Evolutionary conservation across 2,113 vertebrate genomes (phyloP).

Genomic region (Saguinus imperator): DNA sequence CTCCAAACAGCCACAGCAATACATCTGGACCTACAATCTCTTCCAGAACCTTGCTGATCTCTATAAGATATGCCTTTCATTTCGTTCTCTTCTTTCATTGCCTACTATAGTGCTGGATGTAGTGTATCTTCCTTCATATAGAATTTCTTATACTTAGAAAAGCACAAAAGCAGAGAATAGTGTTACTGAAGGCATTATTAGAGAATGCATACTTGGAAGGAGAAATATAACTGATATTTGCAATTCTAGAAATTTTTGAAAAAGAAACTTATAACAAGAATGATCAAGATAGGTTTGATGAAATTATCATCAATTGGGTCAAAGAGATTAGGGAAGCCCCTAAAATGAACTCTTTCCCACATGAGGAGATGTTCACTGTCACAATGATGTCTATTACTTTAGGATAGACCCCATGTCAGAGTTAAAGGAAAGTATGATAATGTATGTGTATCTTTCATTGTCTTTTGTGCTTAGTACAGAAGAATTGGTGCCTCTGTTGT

Average conservation of each 20-base stretch:
- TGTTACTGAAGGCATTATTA: background rate
- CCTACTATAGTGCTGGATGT: background rate
- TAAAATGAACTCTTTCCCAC: background rate
- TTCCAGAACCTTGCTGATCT: background rate
- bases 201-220: background rate
- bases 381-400: no score
- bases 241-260: background rate
- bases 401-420: fast-evolving
- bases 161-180: background rate
- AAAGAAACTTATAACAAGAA: background rate
- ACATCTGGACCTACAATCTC: fast-evolving
- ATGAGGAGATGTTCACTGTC: fast-evolving
- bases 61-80: background rate
- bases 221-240: background rate
- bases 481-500: fast-evolving
- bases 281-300: background rate
- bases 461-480: background rate
- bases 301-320: background rate
- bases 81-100: background rate
- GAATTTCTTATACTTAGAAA: background rate
- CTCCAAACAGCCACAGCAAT: background rate
- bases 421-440: no score
- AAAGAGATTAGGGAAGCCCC: background rate
- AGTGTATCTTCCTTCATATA: background rate
- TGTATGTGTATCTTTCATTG: fast-evolving